phyloP scores from a whole-genome alignment of 2,888 invertebrate species.

The Galerucella pusilla region DNA sequence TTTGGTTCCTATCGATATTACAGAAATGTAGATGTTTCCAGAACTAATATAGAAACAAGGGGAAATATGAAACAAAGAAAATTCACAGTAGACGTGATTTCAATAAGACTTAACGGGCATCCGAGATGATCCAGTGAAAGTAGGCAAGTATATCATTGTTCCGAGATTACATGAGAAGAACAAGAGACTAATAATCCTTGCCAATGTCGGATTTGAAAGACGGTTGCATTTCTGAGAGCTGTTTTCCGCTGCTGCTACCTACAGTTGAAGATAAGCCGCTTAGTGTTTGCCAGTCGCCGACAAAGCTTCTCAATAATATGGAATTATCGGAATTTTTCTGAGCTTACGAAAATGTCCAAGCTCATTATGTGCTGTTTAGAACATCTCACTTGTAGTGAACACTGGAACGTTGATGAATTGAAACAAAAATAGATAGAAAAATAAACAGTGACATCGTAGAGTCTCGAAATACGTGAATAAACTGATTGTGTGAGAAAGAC shows the following conservation, averaged over 20 bases:
- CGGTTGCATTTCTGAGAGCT: slow-evolving; percentile 44
- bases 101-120: slow-evolving; percentile 48
- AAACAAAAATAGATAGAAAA: too few species aligned
- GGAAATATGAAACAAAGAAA: slow-evolving; percentile 5
- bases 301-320: slow-evolving; percentile 45
- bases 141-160: slow-evolving; percentile 40
- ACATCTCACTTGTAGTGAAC: too few species aligned
- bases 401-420: too few species aligned
- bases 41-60: neutral
- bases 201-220: slow-evolving; percentile 55
- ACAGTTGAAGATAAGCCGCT: slow-evolving; percentile 43
- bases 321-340: slow-evolving; percentile 38
- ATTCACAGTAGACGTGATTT: slow-evolving; percentile 28
- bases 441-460: too few species aligned
- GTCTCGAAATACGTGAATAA: too few species aligned
- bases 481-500: too few species aligned
- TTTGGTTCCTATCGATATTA: neutral
- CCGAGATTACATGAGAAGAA: slow-evolving; percentile 48
- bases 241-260: slow-evolving; percentile 28
- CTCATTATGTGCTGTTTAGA: neutral
- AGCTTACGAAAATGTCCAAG: neutral
- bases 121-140: slow-evolving; percentile 43
- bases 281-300: slow-evolving; percentile 39
- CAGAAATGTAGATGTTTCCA: neutral
- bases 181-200: slow-evolving; percentile 59